These are phyloP conservation scores for Labeo catla DNA, from an alignment of 2,113 vertebrate genomes.

Conservation along the genomic window DNA sequence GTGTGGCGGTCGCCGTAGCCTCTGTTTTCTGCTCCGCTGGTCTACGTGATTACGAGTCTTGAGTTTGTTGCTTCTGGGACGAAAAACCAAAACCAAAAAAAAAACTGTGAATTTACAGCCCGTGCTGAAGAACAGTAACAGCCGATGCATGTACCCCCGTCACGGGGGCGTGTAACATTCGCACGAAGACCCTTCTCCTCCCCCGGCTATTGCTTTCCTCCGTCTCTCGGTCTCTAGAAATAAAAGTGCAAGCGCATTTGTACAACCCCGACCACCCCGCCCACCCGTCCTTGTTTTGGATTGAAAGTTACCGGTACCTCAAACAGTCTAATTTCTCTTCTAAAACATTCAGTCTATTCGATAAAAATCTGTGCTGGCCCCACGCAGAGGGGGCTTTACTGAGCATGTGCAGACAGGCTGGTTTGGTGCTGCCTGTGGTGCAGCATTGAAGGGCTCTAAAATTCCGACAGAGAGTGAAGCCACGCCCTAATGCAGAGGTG, in stretches of 20 bases:
- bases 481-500: constrained; percentile 9
- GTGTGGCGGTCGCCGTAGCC: constrained; percentile 50
- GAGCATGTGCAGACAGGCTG: constrained; percentile 52
- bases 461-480: constrained; percentile 36
- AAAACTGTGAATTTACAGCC: constrained; percentile 23
- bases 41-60: constrained; percentile 17
- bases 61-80: constrained; percentile 52
- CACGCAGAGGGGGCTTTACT: constrained; percentile 10
- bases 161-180: constrained; percentile 10
- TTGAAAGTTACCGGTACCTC: constrained; percentile 39
- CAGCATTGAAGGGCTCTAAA: constrained; percentile 48
- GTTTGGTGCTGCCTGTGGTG: constrained; percentile 49
- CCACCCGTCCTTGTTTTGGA: constrained; percentile 8
- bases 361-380: constrained; percentile 44
- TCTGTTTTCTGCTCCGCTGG: constrained; percentile 46
- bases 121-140: constrained; percentile 39
- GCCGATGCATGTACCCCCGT: constrained; percentile 16
- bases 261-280: not conserved
- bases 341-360: constrained; percentile 28
- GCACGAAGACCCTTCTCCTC: constrained; percentile 34
- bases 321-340: constrained; percentile 37
- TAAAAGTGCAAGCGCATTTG: constrained; percentile 52
- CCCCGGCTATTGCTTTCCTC: constrained; percentile 38
- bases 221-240: constrained; percentile 43
- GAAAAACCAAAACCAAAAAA: not conserved